Percentiles rank a stretch among this genome's conserved stretches.
phyloP scores from a whole-genome alignment of 1,140 invertebrate genomes.

The Nymphalis io region DNA sequence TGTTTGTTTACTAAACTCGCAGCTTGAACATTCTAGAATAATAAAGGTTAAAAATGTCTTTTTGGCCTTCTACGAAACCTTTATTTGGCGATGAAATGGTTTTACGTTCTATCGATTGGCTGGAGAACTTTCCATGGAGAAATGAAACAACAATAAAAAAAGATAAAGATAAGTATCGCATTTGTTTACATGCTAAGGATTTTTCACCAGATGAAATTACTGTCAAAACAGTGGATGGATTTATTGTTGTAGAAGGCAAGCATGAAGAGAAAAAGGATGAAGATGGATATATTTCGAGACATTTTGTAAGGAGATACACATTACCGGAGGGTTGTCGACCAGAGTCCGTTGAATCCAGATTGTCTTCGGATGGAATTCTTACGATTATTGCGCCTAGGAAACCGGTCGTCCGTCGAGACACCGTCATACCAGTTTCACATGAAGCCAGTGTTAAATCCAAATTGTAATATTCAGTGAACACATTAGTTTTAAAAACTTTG shows the following conservation, averaged over 20 bases:
- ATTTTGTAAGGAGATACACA: constrained; percentile 84
- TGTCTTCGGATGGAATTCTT: constrained; percentile 55
- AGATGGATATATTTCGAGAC: constrained; percentile 86
- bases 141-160: constrained; percentile 51
- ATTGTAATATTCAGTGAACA: constrained; percentile 41
- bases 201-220: constrained; percentile 92
- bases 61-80: constrained; percentile 44
- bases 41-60: constrained; percentile 43
- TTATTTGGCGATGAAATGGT: constrained; percentile 63
- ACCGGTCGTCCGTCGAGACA: constrained; percentile 46
- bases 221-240: constrained; percentile 90
- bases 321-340: constrained; percentile 51
- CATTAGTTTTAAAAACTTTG: background rate
- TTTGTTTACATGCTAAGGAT: constrained; percentile 90
- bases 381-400: constrained; percentile 51
- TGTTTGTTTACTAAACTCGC: constrained; percentile 31
- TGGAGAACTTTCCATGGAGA: constrained; percentile 64
- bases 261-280: constrained; percentile 91
- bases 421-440: constrained; percentile 58
- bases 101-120: constrained; percentile 64
- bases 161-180: constrained; percentile 76
- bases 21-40: constrained; percentile 43
- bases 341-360: constrained; percentile 52
- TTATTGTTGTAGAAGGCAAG: constrained; percentile 89
- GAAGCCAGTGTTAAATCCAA: constrained; percentile 54